Evolutionary conservation across 2,113 vertebrate species (phyloP).

Genomic region (Chinchilla lanigera): DNA sequence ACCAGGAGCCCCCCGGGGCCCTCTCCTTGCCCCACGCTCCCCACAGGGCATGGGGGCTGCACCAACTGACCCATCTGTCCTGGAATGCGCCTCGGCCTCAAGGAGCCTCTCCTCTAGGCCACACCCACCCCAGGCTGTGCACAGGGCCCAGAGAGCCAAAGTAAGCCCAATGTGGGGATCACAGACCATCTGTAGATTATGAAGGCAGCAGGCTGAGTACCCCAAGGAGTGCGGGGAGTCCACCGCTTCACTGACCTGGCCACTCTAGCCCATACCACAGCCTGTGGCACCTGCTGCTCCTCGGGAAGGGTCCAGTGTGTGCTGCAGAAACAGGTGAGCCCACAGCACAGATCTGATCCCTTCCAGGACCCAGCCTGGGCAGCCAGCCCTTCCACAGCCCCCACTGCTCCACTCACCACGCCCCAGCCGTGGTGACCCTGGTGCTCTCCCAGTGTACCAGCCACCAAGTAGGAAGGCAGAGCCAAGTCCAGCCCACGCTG

Average conservation of each 20-base stretch:
- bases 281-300: neutral
- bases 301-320: neutral
- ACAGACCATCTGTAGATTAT: neutral
- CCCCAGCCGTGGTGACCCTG: neutral
- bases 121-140: neutral
- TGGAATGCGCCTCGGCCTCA: neutral
- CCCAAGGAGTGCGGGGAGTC: neutral
- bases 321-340: neutral
- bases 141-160: neutral
- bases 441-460: neutral
- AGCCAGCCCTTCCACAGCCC: neutral
- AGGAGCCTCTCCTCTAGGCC: neutral
- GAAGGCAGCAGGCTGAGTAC: neutral
- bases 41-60: neutral
- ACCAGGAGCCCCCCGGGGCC: neutral
- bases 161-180: neutral
- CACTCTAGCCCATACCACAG: neutral
- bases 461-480: neutral
- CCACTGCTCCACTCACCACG: neutral
- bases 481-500: neutral
- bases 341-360: neutral
- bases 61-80: neutral
- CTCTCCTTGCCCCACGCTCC: neutral
- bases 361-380: neutral
- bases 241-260: neutral